phyloP scores from a whole-genome alignment of 1,140 invertebrate species.

The Mamestra configurata region DNA sequence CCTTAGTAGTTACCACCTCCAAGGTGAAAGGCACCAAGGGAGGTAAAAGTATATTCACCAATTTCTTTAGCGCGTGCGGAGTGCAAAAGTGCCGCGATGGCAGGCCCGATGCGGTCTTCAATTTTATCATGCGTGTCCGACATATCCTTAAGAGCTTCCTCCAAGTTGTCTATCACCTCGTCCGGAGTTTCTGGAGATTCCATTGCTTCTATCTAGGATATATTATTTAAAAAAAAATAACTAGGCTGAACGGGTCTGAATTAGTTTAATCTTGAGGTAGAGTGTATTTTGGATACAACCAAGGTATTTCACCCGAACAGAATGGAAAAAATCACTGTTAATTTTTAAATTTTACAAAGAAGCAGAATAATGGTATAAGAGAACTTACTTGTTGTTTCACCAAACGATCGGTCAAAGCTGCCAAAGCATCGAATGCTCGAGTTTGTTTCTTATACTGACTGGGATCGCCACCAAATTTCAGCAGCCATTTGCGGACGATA shows the following conservation, averaged over 20 bases:
- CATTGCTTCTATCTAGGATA: conserved; percentile 71
- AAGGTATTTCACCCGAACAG: no score
- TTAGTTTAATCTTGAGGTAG: not conserved
- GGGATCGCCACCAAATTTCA: conserved; percentile 77
- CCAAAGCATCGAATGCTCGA: conserved; percentile 77
- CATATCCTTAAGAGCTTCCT: conserved; percentile 70
- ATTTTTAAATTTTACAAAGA: no score
- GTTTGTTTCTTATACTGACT: conserved; percentile 79
- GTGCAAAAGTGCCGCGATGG: conserved; percentile 72
- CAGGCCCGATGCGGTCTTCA: conserved; percentile 69
- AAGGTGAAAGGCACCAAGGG: not conserved
- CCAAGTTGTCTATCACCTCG: conserved; percentile 69
- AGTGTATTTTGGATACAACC: no score
- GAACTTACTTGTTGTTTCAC: conserved; percentile 75
- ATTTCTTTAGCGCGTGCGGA: conserved; percentile 62
- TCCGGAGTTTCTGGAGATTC: conserved; percentile 67
- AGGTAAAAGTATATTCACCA: conserved; percentile 52
- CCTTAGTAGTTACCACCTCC: not conserved
- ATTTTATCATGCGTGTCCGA: conserved; percentile 61
- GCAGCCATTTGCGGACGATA: conserved; percentile 75
- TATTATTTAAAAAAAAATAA: no score
- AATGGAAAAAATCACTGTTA: no score
- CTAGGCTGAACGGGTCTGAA: no score
- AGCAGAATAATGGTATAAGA: no score
- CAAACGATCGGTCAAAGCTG: conserved; percentile 74